Percentiles rank a stretch among this genome's conserved stretches.
phyloP scores from a whole-genome alignment of 2,113 vertebrate genomes.

The Neofelis nebulosa region DNA sequence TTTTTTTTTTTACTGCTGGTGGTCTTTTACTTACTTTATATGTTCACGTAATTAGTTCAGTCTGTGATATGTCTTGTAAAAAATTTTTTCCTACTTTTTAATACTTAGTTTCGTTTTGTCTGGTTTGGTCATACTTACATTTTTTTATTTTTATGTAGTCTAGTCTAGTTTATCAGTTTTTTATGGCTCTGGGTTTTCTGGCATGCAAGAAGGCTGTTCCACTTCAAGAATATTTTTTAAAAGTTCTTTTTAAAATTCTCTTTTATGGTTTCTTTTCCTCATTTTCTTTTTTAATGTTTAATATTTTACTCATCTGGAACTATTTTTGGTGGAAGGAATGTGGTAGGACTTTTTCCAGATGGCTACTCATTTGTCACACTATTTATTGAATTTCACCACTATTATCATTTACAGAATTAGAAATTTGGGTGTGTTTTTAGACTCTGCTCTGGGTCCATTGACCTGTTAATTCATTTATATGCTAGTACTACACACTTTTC shows the following conservation, averaged over 20 bases:
- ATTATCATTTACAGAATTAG: background rate
- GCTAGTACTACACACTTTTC: background rate
- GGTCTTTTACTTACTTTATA: background rate
- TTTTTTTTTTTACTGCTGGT: background rate
- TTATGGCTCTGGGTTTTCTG: background rate
- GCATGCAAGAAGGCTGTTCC: background rate
- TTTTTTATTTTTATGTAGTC: constrained; percentile 11
- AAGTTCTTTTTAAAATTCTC: background rate
- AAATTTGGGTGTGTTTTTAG: background rate
- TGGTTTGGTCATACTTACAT: background rate
- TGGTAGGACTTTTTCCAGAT: background rate
- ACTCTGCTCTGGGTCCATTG: background rate
- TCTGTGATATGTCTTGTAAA: background rate
- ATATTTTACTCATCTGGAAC: background rate
- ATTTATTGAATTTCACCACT: background rate
- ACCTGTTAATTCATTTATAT: constrained; percentile 14
- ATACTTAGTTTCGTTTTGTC: background rate
- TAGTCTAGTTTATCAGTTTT: background rate
- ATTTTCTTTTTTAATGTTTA: background rate
- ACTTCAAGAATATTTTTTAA: background rate
- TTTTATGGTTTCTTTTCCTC: background rate
- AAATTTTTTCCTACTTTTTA: background rate
- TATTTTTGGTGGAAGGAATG: constrained; percentile 10
- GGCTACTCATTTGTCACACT: background rate
- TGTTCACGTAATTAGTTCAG: background rate